Evolutionary conservation across 2,797 vertebrate genomes (phyloP).

Genomic region (Coccyzus lansbergi): DNA sequence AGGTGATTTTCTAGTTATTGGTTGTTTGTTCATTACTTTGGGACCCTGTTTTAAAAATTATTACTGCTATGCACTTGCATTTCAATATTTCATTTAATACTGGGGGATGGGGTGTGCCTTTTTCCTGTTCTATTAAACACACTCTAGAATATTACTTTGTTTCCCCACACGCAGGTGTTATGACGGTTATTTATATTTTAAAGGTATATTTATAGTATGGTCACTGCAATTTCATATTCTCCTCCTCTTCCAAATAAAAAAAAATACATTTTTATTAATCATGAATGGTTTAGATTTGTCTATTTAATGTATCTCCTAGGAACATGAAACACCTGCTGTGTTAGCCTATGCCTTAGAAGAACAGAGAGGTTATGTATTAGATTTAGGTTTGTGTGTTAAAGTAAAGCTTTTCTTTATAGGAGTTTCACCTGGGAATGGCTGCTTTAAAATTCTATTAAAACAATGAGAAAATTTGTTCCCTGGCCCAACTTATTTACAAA

Average conservation of each 20-base stretch:
- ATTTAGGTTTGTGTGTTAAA: constrained; percentile 35
- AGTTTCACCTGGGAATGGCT: constrained; percentile 27
- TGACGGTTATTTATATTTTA: constrained; percentile 43
- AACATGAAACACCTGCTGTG: constrained; percentile 68
- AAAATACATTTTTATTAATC: background rate
- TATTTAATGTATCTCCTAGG: constrained; percentile 63
- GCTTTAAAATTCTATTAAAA: constrained; percentile 28
- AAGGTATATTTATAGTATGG: background rate
- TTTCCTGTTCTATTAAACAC: constrained; percentile 39
- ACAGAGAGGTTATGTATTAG: constrained; percentile 15
- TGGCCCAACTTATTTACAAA: background rate
- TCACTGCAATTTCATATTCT: constrained; percentile 53
- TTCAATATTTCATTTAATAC: constrained; percentile 42
- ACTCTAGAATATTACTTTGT: constrained; percentile 38
- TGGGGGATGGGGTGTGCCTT: background rate
- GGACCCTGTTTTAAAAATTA: constrained; percentile 39
- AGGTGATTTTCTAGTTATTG: constrained; percentile 56
- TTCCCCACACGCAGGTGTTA: constrained; percentile 15
- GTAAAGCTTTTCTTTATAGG: constrained; percentile 54
- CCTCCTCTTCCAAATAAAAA: background rate
- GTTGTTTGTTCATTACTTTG: constrained; percentile 57
- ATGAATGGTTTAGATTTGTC: constrained; percentile 50
- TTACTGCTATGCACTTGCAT: constrained; percentile 10
- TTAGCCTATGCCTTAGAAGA: constrained; percentile 46
- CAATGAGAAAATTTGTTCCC: constrained; percentile 7